Conservation (phyloP, 2,797 vertebrate species). For the Anisognathus igniventris region DNA sequence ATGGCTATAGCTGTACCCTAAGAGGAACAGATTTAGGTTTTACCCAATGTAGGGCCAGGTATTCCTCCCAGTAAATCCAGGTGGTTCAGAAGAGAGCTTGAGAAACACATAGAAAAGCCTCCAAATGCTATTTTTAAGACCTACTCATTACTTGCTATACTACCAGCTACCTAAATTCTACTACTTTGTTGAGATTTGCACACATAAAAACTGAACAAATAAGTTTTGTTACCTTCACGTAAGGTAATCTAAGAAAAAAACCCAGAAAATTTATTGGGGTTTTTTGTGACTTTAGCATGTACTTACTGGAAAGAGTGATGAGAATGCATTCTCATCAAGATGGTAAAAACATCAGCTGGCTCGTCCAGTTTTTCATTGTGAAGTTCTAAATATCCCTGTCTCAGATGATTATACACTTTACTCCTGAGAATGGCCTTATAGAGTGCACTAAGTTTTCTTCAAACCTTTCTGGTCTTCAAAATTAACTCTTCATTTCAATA, state of each 20-base stretch:
- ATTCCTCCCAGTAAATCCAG: neutral
- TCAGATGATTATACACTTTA: neutral
- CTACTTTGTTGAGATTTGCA: neutral
- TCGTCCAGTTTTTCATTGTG: neutral
- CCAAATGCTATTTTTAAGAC: neutral
- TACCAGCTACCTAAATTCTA: neutral
- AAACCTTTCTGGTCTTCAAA: constrained; percentile 17
- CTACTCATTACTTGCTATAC: neutral
- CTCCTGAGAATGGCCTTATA: neutral
- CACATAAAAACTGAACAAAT: neutral
- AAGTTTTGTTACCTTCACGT: neutral
- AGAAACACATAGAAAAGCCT: neutral
- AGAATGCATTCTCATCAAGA: neutral
- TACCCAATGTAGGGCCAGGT: neutral
- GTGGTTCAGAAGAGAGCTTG: neutral
- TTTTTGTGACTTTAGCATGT: neutral
- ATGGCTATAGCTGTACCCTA: neutral
- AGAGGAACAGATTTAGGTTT: neutral
- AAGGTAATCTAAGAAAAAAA: neutral
- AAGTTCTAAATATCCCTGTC: neutral
- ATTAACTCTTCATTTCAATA: constrained; percentile 5
- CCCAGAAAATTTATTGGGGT: neutral
- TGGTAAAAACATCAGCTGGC: neutral
- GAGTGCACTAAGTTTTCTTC: neutral
- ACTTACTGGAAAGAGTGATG: neutral